Evolutionary conservation across 2,888 invertebrate species (phyloP).

Genomic region (Cosmia trapezina): DNA sequence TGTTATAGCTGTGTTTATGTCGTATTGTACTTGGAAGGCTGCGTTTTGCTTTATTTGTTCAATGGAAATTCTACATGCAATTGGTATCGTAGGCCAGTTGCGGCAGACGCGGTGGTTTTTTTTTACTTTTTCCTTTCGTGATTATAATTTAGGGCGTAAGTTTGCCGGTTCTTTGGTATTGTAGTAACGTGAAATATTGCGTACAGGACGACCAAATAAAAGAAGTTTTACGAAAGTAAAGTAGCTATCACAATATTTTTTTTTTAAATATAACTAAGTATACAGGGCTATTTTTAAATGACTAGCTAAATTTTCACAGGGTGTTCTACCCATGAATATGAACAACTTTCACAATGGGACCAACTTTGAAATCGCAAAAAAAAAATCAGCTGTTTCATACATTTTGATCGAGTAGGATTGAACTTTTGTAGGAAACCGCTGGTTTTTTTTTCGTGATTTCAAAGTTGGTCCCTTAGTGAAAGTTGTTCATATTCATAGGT

Average conservation of each 20-base stretch:
- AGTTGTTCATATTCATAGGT: too few species aligned
- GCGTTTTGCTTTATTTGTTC: constrained; percentile 55
- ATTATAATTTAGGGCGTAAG: constrained; percentile 42
- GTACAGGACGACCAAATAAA: neutral
- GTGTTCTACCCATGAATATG: too few species aligned
- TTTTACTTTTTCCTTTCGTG: constrained; percentile 23
- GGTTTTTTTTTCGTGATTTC: too few species aligned
- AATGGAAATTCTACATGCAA: constrained; percentile 60
- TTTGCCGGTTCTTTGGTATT: constrained; percentile 7
- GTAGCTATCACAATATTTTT: neutral
- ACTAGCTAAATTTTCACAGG: too few species aligned
- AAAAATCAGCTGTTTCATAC: too few species aligned
- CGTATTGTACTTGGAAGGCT: constrained; percentile 52
- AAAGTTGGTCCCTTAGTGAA: too few species aligned
- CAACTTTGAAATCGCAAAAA: too few species aligned
- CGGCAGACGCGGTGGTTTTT: constrained; percentile 6
- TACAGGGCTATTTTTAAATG: too few species aligned
- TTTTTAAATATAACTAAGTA: neutral
- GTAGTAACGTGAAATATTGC: constrained; percentile 10
- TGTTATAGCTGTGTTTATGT: constrained; percentile 59
- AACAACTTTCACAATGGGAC: too few species aligned
- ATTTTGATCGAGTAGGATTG: too few species aligned
- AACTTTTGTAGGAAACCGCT: too few species aligned
- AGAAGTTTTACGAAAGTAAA: neutral
- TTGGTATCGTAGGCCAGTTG: constrained; percentile 51